Conservation (phyloP, 2,888 invertebrate species). For the Ceramica pisi region DNA sequence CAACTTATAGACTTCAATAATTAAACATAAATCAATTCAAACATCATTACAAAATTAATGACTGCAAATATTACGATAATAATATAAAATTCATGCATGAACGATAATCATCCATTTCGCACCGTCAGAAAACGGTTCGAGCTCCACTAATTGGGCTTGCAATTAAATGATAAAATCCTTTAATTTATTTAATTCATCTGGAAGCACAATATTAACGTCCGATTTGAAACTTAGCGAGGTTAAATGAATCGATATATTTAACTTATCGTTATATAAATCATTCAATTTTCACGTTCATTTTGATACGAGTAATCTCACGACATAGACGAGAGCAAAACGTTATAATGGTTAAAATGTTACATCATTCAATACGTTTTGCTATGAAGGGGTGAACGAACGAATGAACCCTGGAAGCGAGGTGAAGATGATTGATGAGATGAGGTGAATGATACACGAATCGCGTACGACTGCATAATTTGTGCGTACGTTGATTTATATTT, state of each 20-base stretch:
- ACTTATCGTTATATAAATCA: slow-evolving; percentile 7
- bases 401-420: slow-evolving; percentile 33
- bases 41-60: background rate
- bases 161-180: slow-evolving; percentile 33
- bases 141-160: slow-evolving; percentile 29
- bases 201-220: slow-evolving; percentile 28
- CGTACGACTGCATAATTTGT: slow-evolving; percentile 58
- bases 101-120: slow-evolving; percentile 19
- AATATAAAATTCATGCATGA: slow-evolving; percentile 40
- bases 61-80: background rate
- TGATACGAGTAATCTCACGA: slow-evolving; percentile 10
- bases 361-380: slow-evolving; percentile 27
- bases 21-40: background rate
- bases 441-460: slow-evolving; percentile 54
- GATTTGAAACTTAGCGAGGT: slow-evolving; percentile 23
- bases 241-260: slow-evolving; percentile 4
- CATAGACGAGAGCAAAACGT: background rate
- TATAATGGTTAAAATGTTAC: slow-evolving; percentile 21
- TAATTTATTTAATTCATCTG: slow-evolving; percentile 22
- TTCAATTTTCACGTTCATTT: slow-evolving; percentile 10
- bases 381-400: slow-evolving; percentile 58
- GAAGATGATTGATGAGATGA: slow-evolving; percentile 62
- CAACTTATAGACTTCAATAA: background rate
- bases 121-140: slow-evolving; percentile 3
- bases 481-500: slow-evolving; percentile 39